These are phyloP conservation scores for Amphilophus citrinellus DNA, from an alignment of 2,113 vertebrate genomes.

Conservation along the genomic window DNA sequence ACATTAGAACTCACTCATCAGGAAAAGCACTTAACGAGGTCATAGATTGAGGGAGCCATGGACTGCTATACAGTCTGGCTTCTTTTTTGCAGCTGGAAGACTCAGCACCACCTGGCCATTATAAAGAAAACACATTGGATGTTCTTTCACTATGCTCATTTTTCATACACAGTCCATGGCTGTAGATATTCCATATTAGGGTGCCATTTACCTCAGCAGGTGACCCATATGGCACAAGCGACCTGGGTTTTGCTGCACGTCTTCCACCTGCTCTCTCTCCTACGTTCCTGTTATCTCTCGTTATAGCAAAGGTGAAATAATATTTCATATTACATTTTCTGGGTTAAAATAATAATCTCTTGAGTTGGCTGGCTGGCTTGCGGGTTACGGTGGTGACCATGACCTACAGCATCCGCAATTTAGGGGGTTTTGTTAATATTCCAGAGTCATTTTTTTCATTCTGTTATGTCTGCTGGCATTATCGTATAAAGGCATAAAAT, in stretches of 20 bases:
- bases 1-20: neutral
- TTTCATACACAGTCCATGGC: neutral
- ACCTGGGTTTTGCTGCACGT: too few relatives aligned
- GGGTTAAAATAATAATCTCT: neutral
- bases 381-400: neutral
- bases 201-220: neutral
- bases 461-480: neutral
- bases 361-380: neutral
- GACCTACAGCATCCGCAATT: neutral
- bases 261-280: neutral
- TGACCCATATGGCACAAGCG: neutral
- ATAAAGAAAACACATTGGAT: neutral
- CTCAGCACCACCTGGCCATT: neutral
- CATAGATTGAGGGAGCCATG: neutral
- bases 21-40: neutral
- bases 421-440: neutral
- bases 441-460: neutral
- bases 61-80: neutral
- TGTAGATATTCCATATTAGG: neutral
- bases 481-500: neutral
- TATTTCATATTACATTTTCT: neutral
- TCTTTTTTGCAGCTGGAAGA: too few relatives aligned
- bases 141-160: neutral
- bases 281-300: neutral
- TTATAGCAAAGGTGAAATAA: neutral